These are phyloP conservation scores for Saimiri boliviensis DNA, from an alignment of 2,113 vertebrate genomes.

Conservation along the genomic window DNA sequence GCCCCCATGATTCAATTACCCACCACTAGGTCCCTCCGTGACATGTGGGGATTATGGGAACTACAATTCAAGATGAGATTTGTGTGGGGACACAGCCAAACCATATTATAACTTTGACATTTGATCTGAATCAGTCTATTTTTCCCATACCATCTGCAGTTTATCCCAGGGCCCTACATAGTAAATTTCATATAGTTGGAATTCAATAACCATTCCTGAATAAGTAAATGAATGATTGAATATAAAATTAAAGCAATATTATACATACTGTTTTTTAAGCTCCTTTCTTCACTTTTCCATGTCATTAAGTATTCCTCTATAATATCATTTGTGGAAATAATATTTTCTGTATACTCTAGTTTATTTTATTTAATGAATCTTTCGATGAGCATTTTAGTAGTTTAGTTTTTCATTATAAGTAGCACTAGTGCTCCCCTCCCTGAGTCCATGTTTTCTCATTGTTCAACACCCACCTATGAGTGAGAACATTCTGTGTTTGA, in stretches of 20 bases:
- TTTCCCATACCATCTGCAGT: not conserved
- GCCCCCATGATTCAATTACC: too few relatives aligned
- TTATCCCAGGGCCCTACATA: not conserved
- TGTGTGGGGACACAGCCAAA: too few relatives aligned
- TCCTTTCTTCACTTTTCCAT: not conserved
- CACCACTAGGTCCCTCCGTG: too few relatives aligned
- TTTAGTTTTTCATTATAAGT: not conserved
- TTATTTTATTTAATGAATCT: not conserved
- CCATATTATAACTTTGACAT: not conserved
- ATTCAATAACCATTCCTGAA: not conserved
- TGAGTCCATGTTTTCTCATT: too few relatives aligned
- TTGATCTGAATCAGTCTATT: not conserved
- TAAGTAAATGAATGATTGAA: not conserved
- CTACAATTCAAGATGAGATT: too few relatives aligned
- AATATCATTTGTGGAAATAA: not conserved
- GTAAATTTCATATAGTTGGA: not conserved
- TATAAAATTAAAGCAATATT: not conserved
- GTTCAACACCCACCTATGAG: too few relatives aligned
- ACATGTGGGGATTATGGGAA: too few relatives aligned
- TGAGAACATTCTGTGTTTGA: too few relatives aligned
- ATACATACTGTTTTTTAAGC: not conserved
- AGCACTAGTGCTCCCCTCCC: too few relatives aligned
- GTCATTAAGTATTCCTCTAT: not conserved
- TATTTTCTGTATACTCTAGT: not conserved
- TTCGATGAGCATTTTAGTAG: not conserved